Evolutionary conservation across 2,888 invertebrate genomes (phyloP).

Genomic region (Crioceris asparagi): DNA sequence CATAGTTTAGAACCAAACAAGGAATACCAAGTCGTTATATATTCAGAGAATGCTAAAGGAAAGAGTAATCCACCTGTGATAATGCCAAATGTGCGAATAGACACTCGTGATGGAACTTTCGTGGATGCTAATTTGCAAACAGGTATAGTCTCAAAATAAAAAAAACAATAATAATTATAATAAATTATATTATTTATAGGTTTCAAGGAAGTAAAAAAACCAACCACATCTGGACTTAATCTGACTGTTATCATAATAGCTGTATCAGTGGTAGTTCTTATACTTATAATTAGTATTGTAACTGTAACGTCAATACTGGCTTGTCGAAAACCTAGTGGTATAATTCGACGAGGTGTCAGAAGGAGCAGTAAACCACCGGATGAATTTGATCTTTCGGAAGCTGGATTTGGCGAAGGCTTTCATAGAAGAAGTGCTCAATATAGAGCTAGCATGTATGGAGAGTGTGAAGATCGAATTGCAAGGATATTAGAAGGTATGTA

Average conservation of each 20-base stretch:
- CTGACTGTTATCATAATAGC: conserved; percentile 35
- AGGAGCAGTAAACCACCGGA: conserved; percentile 31
- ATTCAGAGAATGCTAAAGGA: conserved; percentile 73
- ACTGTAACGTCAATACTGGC: conserved; percentile 33
- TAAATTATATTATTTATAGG: no score
- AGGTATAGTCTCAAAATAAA: no score
- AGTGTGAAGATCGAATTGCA: conserved; percentile 33
- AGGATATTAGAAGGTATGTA: conserved; percentile 28
- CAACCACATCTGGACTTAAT: conserved; percentile 16
- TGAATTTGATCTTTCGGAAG: conserved; percentile 35
- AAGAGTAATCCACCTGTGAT: conserved; percentile 64
- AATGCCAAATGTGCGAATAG: conserved; percentile 48
- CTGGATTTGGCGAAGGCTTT: conserved; percentile 37
- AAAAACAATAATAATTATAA: no score
- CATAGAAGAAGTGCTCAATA: conserved; percentile 36
- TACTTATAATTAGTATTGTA: conserved; percentile 34
- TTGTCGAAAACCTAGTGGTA: conserved; percentile 28
- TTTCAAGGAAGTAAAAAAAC: not conserved
- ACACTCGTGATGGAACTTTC: conserved; percentile 5
- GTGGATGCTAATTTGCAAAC: not conserved
- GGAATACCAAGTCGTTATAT: conserved; percentile 68
- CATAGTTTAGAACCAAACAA: conserved; percentile 65
- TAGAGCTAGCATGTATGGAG: conserved; percentile 36
- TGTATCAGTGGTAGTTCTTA: conserved; percentile 30
- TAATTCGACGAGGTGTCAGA: conserved; percentile 24